Evolutionary conservation across 1,140 invertebrate genomes (phyloP), one percentile per base, ranked within the genome.

Genomic region (Drosophila orena): DNA sequence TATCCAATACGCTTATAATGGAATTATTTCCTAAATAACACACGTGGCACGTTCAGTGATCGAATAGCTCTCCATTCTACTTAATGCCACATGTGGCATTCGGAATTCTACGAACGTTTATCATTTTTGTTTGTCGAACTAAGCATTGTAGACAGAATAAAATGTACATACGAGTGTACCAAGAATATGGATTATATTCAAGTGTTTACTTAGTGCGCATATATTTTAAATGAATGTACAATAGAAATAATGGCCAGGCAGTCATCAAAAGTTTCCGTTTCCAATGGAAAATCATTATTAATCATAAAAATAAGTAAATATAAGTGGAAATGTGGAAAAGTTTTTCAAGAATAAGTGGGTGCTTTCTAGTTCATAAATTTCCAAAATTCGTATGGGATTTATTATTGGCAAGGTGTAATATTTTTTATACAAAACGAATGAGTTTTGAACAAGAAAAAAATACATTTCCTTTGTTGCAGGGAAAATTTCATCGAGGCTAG

Each of bases 41-140:
- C 64, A 70, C 66, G 64, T 70, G 66, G 64, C 43, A 70, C 50
- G 24, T 44, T 30, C 12, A n/a, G 30, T 10, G 4, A 56, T 40
- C 22, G 30, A 30, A n/a, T 10, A 11, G 40, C 24, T 4, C 15
- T 30, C 30, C 10, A 38, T 37, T 66, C 20, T 14, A 37, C 14
- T 24, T 17, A 68, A 69, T 56, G 66, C 66, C 66, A 70, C 66
- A 70, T 70, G 64, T 49, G 64, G 66, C 43, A 27, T 20, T 49
- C 10, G 24, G 20, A 20, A 12, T 70, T 70, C 43, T 24, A n/a
- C 12, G 65, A 57, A 70, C 70, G 20, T 56, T 69, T 57, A 70
- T 55, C 50, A 40, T 15, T 70, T 42, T 43, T 20, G 37, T 17
- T 17, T 68, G 20, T 34, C 38, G 37, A 59, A 49, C 40, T 69